Evolutionary conservation across 2,113 vertebrate species (phyloP).

Genomic region (Brachyhypopomus gauderio): DNA sequence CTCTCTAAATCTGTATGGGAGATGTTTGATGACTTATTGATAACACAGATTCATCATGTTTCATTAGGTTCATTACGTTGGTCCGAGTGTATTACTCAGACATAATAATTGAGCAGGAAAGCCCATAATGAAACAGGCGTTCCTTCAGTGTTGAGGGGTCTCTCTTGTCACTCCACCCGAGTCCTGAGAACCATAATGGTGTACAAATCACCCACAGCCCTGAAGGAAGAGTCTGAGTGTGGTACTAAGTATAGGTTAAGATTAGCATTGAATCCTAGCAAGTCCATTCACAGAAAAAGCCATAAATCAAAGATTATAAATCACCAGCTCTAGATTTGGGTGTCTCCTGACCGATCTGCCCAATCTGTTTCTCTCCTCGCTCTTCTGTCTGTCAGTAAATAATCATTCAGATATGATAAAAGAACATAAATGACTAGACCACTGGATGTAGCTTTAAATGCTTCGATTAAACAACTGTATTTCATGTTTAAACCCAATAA

Average conservation of each 20-base stretch:
- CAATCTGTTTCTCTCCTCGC: neutral
- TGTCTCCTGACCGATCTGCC: neutral
- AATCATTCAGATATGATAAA: neutral
- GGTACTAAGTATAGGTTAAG: conserved; percentile 23
- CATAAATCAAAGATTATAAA: neutral
- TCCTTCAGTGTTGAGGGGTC: neutral
- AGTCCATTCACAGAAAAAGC: neutral
- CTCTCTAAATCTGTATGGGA: neutral
- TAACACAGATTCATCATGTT: no score
- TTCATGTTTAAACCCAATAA: neutral
- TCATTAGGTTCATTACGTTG: no score
- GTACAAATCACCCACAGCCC: conserved; percentile 10
- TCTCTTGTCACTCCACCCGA: conserved; percentile 1
- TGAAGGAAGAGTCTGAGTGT: conserved; percentile 2
- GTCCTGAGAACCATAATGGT: conserved; percentile 28
- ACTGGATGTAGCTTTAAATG: neutral
- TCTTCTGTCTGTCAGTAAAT: neutral
- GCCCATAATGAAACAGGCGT: neutral
- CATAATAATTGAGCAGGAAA: conserved; percentile 6
- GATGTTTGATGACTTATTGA: neutral
- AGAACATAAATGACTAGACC: neutral
- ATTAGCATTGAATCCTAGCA: neutral
- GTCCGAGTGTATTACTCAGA: conserved; percentile 23
- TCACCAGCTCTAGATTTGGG: neutral
- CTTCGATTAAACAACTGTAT: neutral